Evolutionary conservation across 2,113 vertebrate species (phyloP).

Genomic region (Rousettus leschenaultii): DNA sequence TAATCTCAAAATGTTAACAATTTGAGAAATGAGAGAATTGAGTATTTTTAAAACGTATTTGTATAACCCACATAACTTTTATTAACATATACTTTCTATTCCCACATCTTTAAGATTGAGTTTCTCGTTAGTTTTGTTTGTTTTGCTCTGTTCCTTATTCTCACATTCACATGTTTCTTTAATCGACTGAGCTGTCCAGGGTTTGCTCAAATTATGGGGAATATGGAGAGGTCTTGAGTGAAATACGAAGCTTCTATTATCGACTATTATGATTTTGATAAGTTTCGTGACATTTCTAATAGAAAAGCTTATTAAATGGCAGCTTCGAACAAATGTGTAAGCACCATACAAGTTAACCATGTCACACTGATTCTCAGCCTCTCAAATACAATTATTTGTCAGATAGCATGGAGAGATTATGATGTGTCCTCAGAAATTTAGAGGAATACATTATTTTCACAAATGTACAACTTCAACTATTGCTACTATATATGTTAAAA

Average conservation of each 20-base stretch:
- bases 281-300: neutral
- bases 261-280: neutral
- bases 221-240: neutral
- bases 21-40: neutral
- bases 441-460: neutral
- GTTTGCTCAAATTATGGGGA: neutral
- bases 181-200: neutral
- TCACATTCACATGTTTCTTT: neutral
- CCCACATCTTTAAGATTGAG: neutral
- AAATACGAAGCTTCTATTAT: neutral
- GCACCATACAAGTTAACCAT: neutral
- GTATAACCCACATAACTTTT: neutral
- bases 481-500: neutral
- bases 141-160: neutral
- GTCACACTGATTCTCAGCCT: neutral
- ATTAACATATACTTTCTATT: neutral
- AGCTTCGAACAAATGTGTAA: neutral
- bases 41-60: neutral
- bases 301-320: neutral
- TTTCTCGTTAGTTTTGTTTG: neutral
- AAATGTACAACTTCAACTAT: neutral
- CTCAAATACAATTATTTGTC: neutral
- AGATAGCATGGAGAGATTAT: neutral
- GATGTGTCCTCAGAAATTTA: neutral
- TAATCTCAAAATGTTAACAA: neutral